Percentiles rank a stretch among this genome's conserved stretches.
These are phyloP conservation scores for Drosophila lacteicornis DNA, from an alignment of 1,140 invertebrate species.

Conservation along the genomic window DNA sequence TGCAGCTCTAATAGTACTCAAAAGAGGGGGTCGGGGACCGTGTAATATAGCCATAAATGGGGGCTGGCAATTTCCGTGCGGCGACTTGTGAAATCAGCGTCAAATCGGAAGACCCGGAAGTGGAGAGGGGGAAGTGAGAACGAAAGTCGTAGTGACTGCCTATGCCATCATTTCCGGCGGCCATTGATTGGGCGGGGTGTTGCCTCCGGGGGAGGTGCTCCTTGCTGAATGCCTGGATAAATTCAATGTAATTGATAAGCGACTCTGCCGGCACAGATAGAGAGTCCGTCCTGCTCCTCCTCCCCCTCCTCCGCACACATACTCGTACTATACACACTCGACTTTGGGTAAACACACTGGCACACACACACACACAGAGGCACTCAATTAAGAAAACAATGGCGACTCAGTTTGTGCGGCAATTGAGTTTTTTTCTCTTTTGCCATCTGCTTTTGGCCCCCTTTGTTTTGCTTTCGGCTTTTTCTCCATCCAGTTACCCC, in stretches of 20 bases:
- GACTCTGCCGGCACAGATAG: slow-evolving; percentile 20
- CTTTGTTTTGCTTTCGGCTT: slow-evolving; percentile 46
- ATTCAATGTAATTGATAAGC: slow-evolving; percentile 60
- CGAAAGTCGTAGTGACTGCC: slow-evolving; percentile 37
- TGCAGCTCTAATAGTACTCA: slow-evolving; percentile 18
- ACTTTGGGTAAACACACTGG: slow-evolving; percentile 34
- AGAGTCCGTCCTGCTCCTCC: not conserved
- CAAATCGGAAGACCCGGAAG: slow-evolving; percentile 22
- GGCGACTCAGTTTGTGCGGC: slow-evolving; percentile 52
- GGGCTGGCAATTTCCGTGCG: slow-evolving; percentile 55
- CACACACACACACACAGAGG: slow-evolving; percentile 17
- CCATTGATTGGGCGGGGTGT: slow-evolving; percentile 42
- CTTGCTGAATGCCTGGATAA: slow-evolving; percentile 27
- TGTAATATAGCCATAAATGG: slow-evolving; percentile 47
- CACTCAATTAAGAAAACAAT: slow-evolving; percentile 69
- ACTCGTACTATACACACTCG: slow-evolving; percentile 6
- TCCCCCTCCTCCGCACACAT: not conserved
- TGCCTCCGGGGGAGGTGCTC: not conserved
- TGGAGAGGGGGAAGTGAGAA: slow-evolving; percentile 7
- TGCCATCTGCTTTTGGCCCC: slow-evolving; percentile 29
- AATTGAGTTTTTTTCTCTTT: slow-evolving; percentile 37
- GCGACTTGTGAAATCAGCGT: slow-evolving; percentile 53
- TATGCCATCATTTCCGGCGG: slow-evolving; percentile 58
- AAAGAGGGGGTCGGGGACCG: not conserved
- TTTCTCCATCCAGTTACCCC: slow-evolving; percentile 11